phyloP scores from a whole-genome alignment of 2,113 vertebrate genomes.

The Sinocyclocheilus rhinocerous region DNA sequence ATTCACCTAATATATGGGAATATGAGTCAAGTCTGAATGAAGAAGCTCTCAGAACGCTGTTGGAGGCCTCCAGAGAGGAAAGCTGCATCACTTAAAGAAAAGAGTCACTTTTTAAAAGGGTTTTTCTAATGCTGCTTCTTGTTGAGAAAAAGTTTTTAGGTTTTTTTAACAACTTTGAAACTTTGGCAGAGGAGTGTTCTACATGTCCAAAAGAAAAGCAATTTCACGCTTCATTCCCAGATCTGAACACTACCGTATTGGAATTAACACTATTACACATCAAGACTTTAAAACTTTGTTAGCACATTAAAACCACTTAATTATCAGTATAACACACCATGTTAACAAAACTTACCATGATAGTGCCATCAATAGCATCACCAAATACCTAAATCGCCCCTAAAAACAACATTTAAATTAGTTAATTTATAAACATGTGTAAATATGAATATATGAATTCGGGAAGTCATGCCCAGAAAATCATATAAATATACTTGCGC shows the following conservation, averaged over 20 bases:
- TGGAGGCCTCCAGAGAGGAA: not conserved
- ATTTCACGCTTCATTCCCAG: conserved; percentile 37
- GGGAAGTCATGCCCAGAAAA: not conserved
- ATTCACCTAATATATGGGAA: not conserved
- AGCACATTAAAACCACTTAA: not conserved
- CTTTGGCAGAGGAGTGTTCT: not conserved
- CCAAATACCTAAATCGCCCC: not conserved
- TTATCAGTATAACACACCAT: not conserved
- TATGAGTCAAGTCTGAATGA: not conserved
- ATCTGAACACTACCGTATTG: conserved; percentile 18
- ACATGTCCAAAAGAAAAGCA: conserved; percentile 28
- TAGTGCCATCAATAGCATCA: not conserved
- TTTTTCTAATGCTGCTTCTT: not conserved
- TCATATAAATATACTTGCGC: not conserved
- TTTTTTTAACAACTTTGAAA: conserved; percentile 1
- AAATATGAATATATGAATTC: not conserved
- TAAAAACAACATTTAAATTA: not conserved
- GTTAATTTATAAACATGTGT: not conserved
- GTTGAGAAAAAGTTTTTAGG: not conserved
- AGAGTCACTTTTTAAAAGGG: not conserved
- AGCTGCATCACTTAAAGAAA: not conserved
- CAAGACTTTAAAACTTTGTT: not conserved
- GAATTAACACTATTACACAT: conserved; percentile 11
- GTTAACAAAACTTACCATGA: not conserved
- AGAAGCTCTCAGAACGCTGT: not conserved